Base-by-base conservation (phyloP, 2,113 vertebrate genomes). In the Corydoras maculifer region DNA sequence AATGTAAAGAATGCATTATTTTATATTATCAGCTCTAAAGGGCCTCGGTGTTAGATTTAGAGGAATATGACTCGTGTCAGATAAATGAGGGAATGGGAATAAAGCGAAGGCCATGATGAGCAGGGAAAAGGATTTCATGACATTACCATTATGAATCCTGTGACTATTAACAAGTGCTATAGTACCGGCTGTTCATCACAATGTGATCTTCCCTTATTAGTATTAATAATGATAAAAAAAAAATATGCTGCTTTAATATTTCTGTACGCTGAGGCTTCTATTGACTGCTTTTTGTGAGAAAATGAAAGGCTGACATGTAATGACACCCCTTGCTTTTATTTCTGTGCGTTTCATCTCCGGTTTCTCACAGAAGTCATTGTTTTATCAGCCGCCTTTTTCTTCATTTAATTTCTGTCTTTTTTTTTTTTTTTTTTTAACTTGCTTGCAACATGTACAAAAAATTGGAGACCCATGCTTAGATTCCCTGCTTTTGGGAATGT, bases 1-100 rank as follows among this genome's bases (percentile, higher is more conserved):
- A 78, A 84, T 81, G 79, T 84, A 85, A 82, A 84, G 83, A 80
- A 85, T 81, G 81, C 76, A 75, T 85, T 77, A 77, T 80, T 83
- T 78, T 76, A 82, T 77, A 77, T 81, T 80, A 80, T 76, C 69
- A 62, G 25, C 69, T 72, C 58, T 79, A 65, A 70, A 62, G 61
- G 72, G 73, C 68, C 67, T 49, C 63, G 30, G 65, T 78, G 74
- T 80, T 82, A 55, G 68, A 77, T 84, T 77, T 55, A 72, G 69
- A 62, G 75, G 70, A 70, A 75, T 80, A 68, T 75, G 66, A 77
- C 74, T 82, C 64, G 66, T 68, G 76, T 81, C 76, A 82, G 59
- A 81, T 73, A 54, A 68, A 76, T 70, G 70, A 75, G 55, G 11
- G 69, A 69, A 62, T 77, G 49, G 73, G 57, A 81, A 64, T 64